Percentiles rank a stretch among this genome's conserved stretches.
phyloP scores from a whole-genome alignment of 2,113 vertebrate species.

The Phainopepla nitens region DNA sequence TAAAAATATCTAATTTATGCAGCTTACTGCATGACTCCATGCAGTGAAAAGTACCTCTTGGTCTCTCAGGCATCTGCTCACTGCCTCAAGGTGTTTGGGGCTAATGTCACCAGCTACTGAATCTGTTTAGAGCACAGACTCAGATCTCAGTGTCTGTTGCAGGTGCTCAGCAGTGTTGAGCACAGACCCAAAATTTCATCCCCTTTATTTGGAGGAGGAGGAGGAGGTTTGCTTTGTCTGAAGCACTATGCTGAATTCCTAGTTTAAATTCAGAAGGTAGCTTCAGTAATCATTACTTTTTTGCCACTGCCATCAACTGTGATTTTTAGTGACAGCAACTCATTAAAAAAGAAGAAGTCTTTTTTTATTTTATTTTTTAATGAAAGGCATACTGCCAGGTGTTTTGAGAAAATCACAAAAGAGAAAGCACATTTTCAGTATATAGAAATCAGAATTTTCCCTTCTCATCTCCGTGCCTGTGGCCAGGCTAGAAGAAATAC shows the following conservation, averaged over 20 bases:
- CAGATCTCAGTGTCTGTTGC: not conserved
- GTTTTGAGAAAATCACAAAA: not conserved
- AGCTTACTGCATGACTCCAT: not conserved
- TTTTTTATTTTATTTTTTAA: no score
- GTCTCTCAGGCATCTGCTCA: not conserved
- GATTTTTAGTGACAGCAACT: not conserved
- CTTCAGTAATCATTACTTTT: not conserved
- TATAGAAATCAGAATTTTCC: not conserved
- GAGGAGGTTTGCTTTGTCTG: not conserved
- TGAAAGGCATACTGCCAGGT: not conserved
- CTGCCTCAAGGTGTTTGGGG: not conserved
- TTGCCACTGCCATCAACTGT: not conserved
- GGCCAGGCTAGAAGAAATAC: not conserved
- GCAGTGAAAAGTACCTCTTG: not conserved
- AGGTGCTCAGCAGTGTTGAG: not conserved
- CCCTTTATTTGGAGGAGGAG: not conserved
- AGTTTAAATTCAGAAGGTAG: not conserved
- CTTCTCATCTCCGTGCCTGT: not conserved
- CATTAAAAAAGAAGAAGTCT: not conserved
- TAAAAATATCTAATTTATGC: not conserved
- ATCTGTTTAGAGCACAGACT: not conserved
- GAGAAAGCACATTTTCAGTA: not conserved
- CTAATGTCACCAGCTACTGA: not conserved
- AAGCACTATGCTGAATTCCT: not conserved
- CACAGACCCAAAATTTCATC: not conserved